Percentiles rank a stretch among this genome's conserved stretches.
phyloP scores from a whole-genome alignment of 2,888 invertebrate genomes.

The Sycophila texana region DNA sequence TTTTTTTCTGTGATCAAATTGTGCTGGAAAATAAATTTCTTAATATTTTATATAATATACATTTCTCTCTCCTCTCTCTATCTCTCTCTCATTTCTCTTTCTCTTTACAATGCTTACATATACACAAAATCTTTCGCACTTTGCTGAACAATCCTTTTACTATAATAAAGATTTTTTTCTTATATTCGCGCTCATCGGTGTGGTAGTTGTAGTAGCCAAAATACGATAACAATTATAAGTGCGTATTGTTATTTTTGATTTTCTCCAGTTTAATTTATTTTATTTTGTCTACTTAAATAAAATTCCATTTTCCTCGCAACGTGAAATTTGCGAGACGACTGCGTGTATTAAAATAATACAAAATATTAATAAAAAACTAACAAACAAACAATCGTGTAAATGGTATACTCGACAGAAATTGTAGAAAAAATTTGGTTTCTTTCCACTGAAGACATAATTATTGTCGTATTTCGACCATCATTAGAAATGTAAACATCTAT shows the following conservation, averaged over 20 bases:
- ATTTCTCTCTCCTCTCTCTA: conserved; percentile 56
- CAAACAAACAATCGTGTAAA: conserved; percentile 8
- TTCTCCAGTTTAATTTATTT: conserved; percentile 3
- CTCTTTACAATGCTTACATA: conserved; percentile 49
- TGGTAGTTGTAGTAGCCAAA: conserved; percentile 35
- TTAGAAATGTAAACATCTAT: conserved; percentile 47
- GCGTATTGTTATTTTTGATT: conserved; percentile 42
- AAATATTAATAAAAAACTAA: background rate
- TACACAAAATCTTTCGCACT: conserved; percentile 46
- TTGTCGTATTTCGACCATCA: conserved; percentile 49
- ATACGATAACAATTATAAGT: conserved; percentile 50
- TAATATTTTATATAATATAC: conserved; percentile 59
- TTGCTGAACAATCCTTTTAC: conserved; percentile 17
- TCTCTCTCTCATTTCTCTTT: conserved; percentile 46
- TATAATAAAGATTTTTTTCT: conserved; percentile 41
- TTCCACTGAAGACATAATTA: conserved; percentile 39
- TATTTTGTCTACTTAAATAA: background rate
- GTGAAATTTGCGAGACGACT: background rate
- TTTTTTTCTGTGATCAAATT: conserved; percentile 60
- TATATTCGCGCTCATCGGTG: conserved; percentile 12
- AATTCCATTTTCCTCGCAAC: background rate
- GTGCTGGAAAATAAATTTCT: conserved; percentile 66
- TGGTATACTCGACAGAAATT: background rate
- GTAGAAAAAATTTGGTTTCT: background rate
- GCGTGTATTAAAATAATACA: background rate